Conservation (phyloP, 2,888 invertebrate species). For the Lasioglossum malachurum region DNA sequence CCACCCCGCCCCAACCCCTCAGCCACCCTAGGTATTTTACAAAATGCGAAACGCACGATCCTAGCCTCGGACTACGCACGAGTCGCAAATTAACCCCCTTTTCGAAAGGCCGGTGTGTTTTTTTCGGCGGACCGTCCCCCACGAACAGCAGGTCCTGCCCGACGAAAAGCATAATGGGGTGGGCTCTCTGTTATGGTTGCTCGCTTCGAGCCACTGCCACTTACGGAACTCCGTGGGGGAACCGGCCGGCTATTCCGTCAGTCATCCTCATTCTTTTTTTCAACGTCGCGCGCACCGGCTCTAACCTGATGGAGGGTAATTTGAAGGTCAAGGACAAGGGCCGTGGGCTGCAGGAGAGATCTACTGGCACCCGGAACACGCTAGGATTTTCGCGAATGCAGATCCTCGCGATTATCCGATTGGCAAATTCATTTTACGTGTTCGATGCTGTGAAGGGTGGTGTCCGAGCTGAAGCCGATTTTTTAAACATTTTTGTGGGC, state of each 20-base stretch:
- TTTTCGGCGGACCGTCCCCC: slow-evolving; percentile 17
- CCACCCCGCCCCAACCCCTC: no score
- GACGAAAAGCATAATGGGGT: slow-evolving; percentile 53
- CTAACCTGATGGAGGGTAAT: slow-evolving; percentile 56
- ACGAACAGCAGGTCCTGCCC: slow-evolving; percentile 34
- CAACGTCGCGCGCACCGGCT: slow-evolving; percentile 28
- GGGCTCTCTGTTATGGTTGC: slow-evolving; percentile 50
- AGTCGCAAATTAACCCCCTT: slow-evolving; percentile 60
- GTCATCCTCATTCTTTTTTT: slow-evolving; percentile 56
- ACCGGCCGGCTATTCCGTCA: slow-evolving; percentile 55
- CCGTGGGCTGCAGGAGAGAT: not conserved
- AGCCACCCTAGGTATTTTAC: not conserved
- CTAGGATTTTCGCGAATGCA: not conserved
- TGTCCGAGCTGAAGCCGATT: no score
- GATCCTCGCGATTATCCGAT: not conserved
- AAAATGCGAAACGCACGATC: slow-evolving; percentile 19
- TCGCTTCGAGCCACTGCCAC: slow-evolving; percentile 58
- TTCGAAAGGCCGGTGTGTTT: slow-evolving; percentile 25
- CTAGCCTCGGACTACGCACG: not conserved
- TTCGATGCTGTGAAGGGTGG: not conserved
- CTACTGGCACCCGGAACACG: not conserved
- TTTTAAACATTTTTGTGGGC: not conserved
- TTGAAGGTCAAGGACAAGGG: slow-evolving; percentile 54
- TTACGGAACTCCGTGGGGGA: slow-evolving; percentile 56
- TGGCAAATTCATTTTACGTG: not conserved